These are phyloP conservation scores for Falco cherrug DNA, from an alignment of 2,797 vertebrate genomes.

Conservation along the genomic window DNA sequence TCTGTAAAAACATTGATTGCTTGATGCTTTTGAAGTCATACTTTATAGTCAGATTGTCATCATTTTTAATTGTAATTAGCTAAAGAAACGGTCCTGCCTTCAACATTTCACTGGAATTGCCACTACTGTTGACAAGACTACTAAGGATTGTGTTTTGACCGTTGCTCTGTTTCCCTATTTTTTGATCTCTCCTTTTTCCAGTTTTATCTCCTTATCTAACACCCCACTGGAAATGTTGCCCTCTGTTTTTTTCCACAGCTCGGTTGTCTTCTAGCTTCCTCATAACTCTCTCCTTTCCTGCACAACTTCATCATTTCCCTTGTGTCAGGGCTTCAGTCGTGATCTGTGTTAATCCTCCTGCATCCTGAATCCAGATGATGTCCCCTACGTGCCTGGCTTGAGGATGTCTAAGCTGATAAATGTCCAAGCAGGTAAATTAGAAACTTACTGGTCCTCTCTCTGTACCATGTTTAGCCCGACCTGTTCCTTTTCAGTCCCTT, in stretches of 20 bases:
- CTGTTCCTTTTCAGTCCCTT: background rate
- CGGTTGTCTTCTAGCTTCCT: background rate
- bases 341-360: background rate
- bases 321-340: background rate
- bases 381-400: background rate
- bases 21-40: background rate
- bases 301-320: background rate
- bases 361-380: background rate
- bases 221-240: background rate
- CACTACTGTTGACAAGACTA: background rate
- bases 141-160: background rate
- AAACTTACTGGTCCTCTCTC: background rate
- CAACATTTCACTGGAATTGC: background rate
- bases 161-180: background rate
- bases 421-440: background rate
- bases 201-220: background rate
- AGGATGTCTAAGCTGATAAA: background rate
- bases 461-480: background rate
- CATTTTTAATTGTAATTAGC: background rate
- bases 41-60: background rate
- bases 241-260: background rate
- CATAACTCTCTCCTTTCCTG: background rate
- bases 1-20: background rate
- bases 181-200: background rate
- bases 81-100: background rate